Conservation (phyloP, 37 sponge, comb jelly and placozoan species). For the Ianthella basta region DNA sequence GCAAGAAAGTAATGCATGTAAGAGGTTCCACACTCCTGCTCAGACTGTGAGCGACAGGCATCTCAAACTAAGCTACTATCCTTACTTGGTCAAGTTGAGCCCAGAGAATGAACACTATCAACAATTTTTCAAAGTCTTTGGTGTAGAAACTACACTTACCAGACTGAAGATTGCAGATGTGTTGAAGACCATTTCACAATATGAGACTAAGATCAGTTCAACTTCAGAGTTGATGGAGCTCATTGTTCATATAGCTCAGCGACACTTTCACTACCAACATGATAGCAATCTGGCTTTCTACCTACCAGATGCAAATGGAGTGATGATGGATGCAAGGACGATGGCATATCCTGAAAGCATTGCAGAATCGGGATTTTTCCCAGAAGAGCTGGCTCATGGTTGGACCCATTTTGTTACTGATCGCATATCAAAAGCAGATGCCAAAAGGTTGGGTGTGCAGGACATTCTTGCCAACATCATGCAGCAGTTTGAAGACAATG, state of each 20-base stretch:
- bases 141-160: background rate
- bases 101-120: background rate
- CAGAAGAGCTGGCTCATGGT: background rate
- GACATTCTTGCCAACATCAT: conserved; percentile 46
- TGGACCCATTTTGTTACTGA: conserved; percentile 37
- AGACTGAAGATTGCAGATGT: background rate
- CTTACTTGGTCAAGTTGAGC: conserved; percentile 53
- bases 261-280: too few species aligned
- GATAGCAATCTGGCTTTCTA: background rate
- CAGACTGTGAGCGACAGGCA: conserved; percentile 11
- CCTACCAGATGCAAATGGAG: conserved; percentile 51
- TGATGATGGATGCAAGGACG: conserved; percentile 38
- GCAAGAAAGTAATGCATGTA: conserved; percentile 20
- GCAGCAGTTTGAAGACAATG: conserved; percentile 45
- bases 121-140: conserved; percentile 29
- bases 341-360: conserved; percentile 33
- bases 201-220: background rate
- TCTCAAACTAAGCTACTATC: background rate
- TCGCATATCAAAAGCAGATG: conserved; percentile 31
- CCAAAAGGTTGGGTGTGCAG: conserved; percentile 42
- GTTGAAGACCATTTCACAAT: background rate
- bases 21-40: conserved; percentile 10
- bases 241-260: background rate
- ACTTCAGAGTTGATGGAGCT: background rate
- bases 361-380: background rate